Percentiles rank a stretch among this genome's conserved stretches.
Evolutionary conservation across 2,888 invertebrate genomes (phyloP).

Genomic region (Venusia cambrica): DNA sequence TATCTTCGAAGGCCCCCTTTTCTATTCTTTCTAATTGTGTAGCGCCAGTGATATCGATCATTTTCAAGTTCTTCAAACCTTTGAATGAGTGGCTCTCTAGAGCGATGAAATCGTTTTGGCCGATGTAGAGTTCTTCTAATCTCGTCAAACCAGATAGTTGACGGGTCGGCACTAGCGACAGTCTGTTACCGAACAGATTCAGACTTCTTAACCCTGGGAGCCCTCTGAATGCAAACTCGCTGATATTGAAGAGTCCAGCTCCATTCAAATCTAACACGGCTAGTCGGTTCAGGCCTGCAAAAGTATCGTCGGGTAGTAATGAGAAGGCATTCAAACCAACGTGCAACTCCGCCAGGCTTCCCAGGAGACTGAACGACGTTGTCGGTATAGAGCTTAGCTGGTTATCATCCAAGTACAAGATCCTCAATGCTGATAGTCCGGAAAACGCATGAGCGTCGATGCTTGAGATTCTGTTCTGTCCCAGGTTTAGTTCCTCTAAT

Average conservation of each 20-base stretch:
- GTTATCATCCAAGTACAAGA: slow-evolving; percentile 92
- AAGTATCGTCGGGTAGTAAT: slow-evolving; percentile 87
- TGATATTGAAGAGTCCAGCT: slow-evolving; percentile 90
- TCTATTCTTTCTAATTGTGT: slow-evolving; percentile 86
- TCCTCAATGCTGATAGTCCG: slow-evolving; percentile 87
- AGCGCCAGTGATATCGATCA: slow-evolving; percentile 89
- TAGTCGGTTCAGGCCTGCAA: slow-evolving; percentile 87
- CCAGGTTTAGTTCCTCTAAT: slow-evolving; percentile 92
- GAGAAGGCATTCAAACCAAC: slow-evolving; percentile 92
- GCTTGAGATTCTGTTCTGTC: slow-evolving; percentile 90
- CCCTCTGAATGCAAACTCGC: slow-evolving; percentile 87
- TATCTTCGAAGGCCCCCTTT: slow-evolving; percentile 89
- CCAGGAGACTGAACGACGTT: slow-evolving; percentile 85
- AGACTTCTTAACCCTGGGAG: slow-evolving; percentile 87
- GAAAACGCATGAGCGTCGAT: slow-evolving; percentile 90
- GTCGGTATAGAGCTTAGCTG: slow-evolving; percentile 89
- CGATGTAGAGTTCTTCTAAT: slow-evolving; percentile 89
- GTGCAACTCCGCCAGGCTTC: slow-evolving; percentile 90
- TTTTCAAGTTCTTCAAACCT: slow-evolving; percentile 88
- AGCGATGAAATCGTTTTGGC: slow-evolving; percentile 89
- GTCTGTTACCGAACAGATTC: slow-evolving; percentile 89
- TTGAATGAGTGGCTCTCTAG: slow-evolving; percentile 88
- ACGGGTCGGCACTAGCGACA: slow-evolving; percentile 87
- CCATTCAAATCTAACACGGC: slow-evolving; percentile 89
- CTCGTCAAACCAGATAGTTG: slow-evolving; percentile 86